Base-by-base conservation (phyloP, 2,888 invertebrate species). In the Phalera bucephala region DNA sequence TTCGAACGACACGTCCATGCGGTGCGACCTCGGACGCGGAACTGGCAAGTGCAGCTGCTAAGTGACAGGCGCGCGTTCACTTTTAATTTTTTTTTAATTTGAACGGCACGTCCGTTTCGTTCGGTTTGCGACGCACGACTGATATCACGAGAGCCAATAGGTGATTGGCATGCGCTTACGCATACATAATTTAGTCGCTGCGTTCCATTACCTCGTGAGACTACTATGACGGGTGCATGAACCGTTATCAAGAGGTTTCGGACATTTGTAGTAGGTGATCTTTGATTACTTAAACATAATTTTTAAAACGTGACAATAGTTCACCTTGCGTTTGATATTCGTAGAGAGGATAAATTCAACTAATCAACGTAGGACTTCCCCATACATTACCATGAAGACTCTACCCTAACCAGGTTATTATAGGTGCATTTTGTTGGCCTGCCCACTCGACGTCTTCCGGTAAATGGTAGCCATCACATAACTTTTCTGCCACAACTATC, bases 191-290 rank as follows among this genome's bases (percentile, higher is more conserved):
- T 52, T 36, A 45, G 50, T 43, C 46, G 45, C 33, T 50, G 45
- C 50, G 61, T 52, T 59, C 54, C 56, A 52, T 52, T 61, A 46
- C 52, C 52, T 46, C 62, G 57, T 65, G 63, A 34, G 45, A 22
- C 29, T 33, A 34, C 44, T 55, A 50, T 69, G 72, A 59, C 57
- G 50, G 53, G 60, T 65, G 65, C 71, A 67, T 67, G 73, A 51
- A 63, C 67, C 62, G 66, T 67, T 73, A 73, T 72, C 72, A 44
- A 17, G 23, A 42, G 36, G 40, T 61, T 50, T 50, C 25, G 40
- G 42, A 30, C 25, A 31, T 36, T 33, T 31, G 31, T 33, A 31
- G 33, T 35, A 36, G 37, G 23, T 25, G 25, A 25, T 25, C 25
- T 25, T 8, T 25, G 12, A 25, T 25, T 25, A 25, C 12, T 11